A percentile compares a stretch with the other conserved stretches of the same genome.
These are phyloP conservation scores for Otolemur crassicaudatus DNA, from an alignment of 2,797 vertebrate genomes.

Conservation along the genomic window DNA sequence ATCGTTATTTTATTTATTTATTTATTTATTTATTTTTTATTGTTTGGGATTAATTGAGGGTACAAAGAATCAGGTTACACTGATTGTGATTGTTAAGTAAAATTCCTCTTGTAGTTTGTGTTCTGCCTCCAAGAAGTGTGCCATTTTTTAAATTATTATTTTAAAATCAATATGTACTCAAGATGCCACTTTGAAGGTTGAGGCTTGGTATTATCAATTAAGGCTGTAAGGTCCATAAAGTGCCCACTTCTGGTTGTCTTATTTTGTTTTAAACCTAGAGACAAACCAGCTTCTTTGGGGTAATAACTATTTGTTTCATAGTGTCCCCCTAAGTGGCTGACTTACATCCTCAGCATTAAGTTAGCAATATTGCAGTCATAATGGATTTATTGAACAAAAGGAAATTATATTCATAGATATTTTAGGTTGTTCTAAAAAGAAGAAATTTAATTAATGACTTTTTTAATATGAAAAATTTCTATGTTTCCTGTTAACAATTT, in stretches of 20 bases:
- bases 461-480: not conserved
- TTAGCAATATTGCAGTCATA: not conserved
- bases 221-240: not conserved
- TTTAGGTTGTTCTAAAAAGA: conserved; percentile 1
- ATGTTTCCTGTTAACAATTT: not conserved
- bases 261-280: not conserved
- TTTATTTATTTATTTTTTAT: no score
- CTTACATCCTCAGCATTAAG: not conserved
- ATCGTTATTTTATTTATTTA: not conserved
- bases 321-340: not conserved
- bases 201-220: not conserved
- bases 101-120: no score
- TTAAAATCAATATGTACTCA: not conserved
- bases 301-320: not conserved
- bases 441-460: not conserved
- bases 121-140: no score
- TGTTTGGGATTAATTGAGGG: no score
- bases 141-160: not conserved
- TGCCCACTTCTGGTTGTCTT: not conserved
- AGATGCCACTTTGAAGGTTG: not conserved
- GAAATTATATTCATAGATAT: not conserved
- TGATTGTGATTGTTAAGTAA: no score
- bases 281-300: not conserved
- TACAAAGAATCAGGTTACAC: no score
- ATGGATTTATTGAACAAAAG: not conserved